Conservation (phyloP, 2,888 invertebrate genomes). For the Xanthia togata region DNA sequence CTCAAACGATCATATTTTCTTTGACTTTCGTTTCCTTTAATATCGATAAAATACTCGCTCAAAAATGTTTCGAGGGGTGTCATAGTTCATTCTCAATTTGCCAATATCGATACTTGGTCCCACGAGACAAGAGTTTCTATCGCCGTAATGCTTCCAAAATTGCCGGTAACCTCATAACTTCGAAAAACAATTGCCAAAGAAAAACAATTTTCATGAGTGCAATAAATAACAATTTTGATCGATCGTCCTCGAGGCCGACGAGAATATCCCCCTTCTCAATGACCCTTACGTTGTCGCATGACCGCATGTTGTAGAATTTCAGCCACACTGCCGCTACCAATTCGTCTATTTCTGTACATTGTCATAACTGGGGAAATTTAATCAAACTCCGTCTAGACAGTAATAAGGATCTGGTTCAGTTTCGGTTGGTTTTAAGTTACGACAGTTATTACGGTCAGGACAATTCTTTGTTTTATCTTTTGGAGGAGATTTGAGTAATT, state of each 20-base stretch:
- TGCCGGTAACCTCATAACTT: conserved; percentile 44
- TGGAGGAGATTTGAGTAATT: conserved; percentile 39
- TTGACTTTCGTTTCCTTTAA: conserved; percentile 5
- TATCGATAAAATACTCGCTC: conserved; percentile 6
- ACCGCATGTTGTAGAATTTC: conserved; percentile 23
- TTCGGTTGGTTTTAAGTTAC: conserved; percentile 38
- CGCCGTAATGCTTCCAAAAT: conserved; percentile 40
- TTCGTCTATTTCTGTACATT: conserved; percentile 47
- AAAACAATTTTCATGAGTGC: conserved; percentile 55
- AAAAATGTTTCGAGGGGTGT: neutral
- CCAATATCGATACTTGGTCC: conserved; percentile 20
- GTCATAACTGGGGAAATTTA: conserved; percentile 51
- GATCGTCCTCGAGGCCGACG: conserved; percentile 44
- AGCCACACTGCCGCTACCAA: conserved; percentile 3
- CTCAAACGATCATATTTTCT: neutral
- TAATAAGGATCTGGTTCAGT: conserved; percentile 41
- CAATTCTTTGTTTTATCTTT: conserved; percentile 40
- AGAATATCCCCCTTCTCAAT: conserved; percentile 46
- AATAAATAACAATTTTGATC: conserved; percentile 56
- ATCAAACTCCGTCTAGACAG: conserved; percentile 57
- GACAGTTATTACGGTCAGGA: conserved; percentile 40
- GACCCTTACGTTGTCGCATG: conserved; percentile 54
- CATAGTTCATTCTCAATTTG: conserved; percentile 38
- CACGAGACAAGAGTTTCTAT: conserved; percentile 28
- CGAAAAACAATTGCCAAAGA: conserved; percentile 30